Base-by-base conservation (phyloP, 64 coral and sea anemone species). In the Montipora sp. region DNA sequence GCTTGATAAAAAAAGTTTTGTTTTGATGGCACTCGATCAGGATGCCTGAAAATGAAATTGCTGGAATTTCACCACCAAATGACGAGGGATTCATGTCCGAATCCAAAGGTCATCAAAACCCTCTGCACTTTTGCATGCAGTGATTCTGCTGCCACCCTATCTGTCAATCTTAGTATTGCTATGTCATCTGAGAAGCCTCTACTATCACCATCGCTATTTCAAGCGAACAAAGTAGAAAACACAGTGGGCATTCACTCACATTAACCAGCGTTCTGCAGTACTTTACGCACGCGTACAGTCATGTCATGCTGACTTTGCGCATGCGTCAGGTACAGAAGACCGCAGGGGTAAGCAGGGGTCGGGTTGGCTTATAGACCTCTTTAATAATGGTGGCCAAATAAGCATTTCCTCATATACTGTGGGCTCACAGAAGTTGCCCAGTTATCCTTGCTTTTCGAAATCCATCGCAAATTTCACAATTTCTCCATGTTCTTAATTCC, bases 81-180 rank as follows among this genome's bases (percentile, higher is more conserved):
- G 89, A 3, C 63, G 91, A 87, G 98, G 76, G 71, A 92, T 72
- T 92, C 98, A 21, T 96, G 94, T 76, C 98, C 98, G 20, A 99
- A 99, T 46, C 73, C 98, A 15, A 99, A 99, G 89, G 96, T 99
- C 59, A 83, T 99, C 18, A 99, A 99, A 66, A 99, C 96, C 76
- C 89, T 99, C 46, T 99, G 98, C 75, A 80, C 89, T 46, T 96
- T 99, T 94, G 98, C 92, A 16, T 99, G 98, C 44, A 91, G 94
- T 79, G 98, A 99, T 82, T 94, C 98, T 55, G 70, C 88, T 8
- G 77, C 78, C 71, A 99, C 98, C 7, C 98, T 89, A 9, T 49
- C 89, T 47, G 81, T 99, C 57, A 94, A 97, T 76, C 88, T 97
- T 36, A 92, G 53, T 60, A 63, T 97, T 55, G 77, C 90, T 3